phyloP scores from a whole-genome alignment of 2,113 vertebrate species.

The Indicator maculatus region DNA sequence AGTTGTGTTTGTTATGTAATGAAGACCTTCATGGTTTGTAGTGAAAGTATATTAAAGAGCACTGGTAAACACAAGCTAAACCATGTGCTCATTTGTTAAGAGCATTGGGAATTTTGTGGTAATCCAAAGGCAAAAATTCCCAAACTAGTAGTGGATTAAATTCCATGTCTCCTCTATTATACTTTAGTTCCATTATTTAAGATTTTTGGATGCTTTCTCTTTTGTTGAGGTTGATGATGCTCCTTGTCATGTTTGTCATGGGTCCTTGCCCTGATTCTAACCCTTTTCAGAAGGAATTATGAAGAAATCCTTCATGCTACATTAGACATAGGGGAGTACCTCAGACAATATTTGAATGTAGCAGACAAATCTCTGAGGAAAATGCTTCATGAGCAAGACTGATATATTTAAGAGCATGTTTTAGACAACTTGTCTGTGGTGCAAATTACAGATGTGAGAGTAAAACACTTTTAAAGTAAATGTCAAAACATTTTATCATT shows the following conservation, averaged over 20 bases:
- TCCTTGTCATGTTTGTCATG: slow-evolving; percentile 33
- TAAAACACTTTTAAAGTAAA: slow-evolving; percentile 18
- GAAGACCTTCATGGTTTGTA: neutral
- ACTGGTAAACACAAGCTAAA: neutral
- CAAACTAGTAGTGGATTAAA: neutral
- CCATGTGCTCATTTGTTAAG: neutral
- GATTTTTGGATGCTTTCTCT: neutral
- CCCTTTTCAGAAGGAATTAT: neutral
- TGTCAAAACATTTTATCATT: slow-evolving; percentile 1
- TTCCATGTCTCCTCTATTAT: neutral
- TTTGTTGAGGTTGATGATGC: slow-evolving; percentile 5
- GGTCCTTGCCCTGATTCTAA: neutral
- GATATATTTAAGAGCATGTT: neutral
- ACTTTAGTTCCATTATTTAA: neutral
- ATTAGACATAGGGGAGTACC: neutral
- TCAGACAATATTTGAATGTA: neutral
- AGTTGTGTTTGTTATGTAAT: neutral
- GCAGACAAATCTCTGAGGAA: neutral
- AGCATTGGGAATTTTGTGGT: neutral
- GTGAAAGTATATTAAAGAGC: neutral
- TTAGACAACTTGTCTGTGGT: slow-evolving; percentile 23
- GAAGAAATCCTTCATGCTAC: neutral
- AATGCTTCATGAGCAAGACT: neutral
- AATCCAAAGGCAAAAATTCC: neutral
- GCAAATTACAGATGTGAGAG: slow-evolving; percentile 35